Evolutionary conservation across 2,797 vertebrate genomes (phyloP).

Genomic region (Leptodactylus fallax): DNA sequence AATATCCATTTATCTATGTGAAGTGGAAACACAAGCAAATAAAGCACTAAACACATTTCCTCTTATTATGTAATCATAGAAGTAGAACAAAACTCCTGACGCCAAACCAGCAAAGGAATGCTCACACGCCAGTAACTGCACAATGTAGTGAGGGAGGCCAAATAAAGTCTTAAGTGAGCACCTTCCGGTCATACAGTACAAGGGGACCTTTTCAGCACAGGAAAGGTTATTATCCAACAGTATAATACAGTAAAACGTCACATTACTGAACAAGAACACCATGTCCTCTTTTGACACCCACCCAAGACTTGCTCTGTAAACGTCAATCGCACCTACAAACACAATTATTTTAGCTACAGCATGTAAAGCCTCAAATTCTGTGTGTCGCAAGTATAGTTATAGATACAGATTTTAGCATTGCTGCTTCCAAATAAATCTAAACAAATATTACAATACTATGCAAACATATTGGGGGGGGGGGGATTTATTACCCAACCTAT

Average conservation of each 20-base stretch:
- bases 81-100: conserved; percentile 19
- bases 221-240: not conserved
- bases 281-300: conserved; percentile 13
- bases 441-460: too few species aligned
- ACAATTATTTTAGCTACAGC: not conserved
- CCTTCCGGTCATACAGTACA: conserved; percentile 48
- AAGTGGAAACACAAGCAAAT: too few species aligned
- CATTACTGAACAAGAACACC: not conserved
- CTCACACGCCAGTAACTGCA: conserved; percentile 23
- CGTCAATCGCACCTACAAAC: not conserved
- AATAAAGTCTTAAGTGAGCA: conserved; percentile 36
- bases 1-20: too few species aligned
- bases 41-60: conserved; percentile 39
- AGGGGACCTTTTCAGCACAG: conserved; percentile 24
- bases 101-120: conserved; percentile 39
- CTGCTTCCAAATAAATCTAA: too few species aligned
- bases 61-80: conserved; percentile 46
- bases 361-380: not conserved
- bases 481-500: too few species aligned
- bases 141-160: conserved; percentile 21
- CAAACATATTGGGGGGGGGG: too few species aligned
- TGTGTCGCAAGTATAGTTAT: not conserved
- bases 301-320: not conserved
- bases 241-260: conserved; percentile 16
- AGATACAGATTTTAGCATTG: not conserved